Base-by-base conservation (phyloP, 2,113 vertebrate genomes). In the Falcunculus frontatus region DNA sequence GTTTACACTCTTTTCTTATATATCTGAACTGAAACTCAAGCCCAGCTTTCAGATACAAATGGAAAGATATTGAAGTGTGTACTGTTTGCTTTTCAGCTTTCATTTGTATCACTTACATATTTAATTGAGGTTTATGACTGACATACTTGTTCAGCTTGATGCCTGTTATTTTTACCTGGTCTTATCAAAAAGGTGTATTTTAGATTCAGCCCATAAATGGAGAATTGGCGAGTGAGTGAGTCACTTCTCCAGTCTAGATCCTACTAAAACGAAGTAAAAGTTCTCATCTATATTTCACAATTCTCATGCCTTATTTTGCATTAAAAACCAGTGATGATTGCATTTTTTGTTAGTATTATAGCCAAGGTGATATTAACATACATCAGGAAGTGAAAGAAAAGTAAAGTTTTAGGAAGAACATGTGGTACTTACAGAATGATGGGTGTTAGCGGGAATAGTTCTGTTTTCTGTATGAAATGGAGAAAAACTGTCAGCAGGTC, bases 391-490 rank as follows among this genome's bases (percentile, higher is more conserved):
- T 37, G 22, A 74, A 88, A 79, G 14, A 63, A 90, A 84, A 42
- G 20, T 68, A 79, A 78, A 84, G 65, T 84, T 79, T 82, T 85
- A 63, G 30, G 27, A 92, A 65, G 39, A 84, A 68, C 13, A 9
- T n/a, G 7, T n/a, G 16, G 10, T 86, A 98, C 98, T 98, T 96
- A 98, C 97, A 7, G 46, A 37, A 20, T 63, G 2, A 4, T 41
- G 76, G n/a, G 39, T 84, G 49, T 94, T 67, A n/a, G 57, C 37
- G 3, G 56, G 29, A 27, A 42, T 8, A 12, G 50, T 75, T 80
- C 83, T 91, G 22, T 95, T 96, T 98, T 97, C 89, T 76, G 60
- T 84, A n/a, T 41, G 9, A 94, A 97, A 90, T 35, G 88, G 33
- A 95, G 39, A 65, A 42, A 75, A 90, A 30, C 63, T n/a, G 2